These are phyloP conservation scores for Gallinago stenura DNA, from an alignment of 2,797 vertebrate genomes.

Conservation along the genomic window DNA sequence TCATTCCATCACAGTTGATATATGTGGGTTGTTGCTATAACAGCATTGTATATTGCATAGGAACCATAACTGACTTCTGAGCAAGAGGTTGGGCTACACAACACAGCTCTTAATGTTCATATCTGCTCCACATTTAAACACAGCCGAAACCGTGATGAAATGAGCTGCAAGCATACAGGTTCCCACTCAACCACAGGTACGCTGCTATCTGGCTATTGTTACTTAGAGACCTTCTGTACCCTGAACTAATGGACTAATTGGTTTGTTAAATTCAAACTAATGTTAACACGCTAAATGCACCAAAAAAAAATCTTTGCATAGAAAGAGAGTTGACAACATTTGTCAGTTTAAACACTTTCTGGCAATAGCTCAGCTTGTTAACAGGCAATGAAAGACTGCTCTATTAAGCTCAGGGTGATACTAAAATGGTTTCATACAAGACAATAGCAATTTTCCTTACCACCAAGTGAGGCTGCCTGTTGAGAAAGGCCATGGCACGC, in stretches of 20 bases:
- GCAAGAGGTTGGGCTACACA: background rate
- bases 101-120: accelerated
- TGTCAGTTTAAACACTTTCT: constrained; percentile 68
- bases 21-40: background rate
- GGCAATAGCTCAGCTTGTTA: constrained; percentile 72
- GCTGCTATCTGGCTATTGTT: background rate
- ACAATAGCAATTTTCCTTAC: constrained; percentile 72
- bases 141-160: background rate
- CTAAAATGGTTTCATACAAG: constrained; percentile 63
- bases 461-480: constrained; percentile 78
- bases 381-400: constrained; percentile 72
- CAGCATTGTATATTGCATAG: background rate
- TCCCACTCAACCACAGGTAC: background rate
- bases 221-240: background rate
- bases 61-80: background rate
- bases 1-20: background rate
- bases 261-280: constrained; percentile 46
- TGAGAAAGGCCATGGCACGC: constrained; percentile 70
- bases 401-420: constrained; percentile 69
- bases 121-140: background rate
- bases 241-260: background rate
- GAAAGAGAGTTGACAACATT: constrained; percentile 57
- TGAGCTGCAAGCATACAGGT: background rate
- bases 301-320: background rate
- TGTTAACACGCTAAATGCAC: constrained; percentile 18